These are phyloP conservation scores for Thaleichthys pacificus DNA, from an alignment of 2,797 vertebrate species.

Conservation along the genomic window DNA sequence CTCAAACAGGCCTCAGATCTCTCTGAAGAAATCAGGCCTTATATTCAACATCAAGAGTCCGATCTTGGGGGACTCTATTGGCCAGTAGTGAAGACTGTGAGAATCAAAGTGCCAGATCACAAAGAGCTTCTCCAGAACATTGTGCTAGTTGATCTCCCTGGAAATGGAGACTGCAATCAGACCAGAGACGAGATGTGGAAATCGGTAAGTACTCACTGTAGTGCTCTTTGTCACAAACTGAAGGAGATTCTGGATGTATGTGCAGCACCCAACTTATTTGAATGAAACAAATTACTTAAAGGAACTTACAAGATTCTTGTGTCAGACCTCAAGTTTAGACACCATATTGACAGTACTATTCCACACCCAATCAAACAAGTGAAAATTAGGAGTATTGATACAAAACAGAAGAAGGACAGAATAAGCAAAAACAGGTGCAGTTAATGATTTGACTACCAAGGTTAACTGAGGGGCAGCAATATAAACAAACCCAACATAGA, in stretches of 20 bases:
- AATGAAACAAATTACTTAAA: background rate
- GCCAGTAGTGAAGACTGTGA: conserved; percentile 67
- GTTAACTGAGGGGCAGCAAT: too few relatives aligned
- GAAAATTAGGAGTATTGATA: background rate
- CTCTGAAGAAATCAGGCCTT: conserved; percentile 20
- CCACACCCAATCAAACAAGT: background rate
- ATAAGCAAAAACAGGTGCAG: too few relatives aligned
- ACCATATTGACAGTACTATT: background rate
- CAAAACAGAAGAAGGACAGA: too few relatives aligned
- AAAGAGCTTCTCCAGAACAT: conserved; percentile 49
- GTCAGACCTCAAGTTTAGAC: background rate
- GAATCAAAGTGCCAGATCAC: conserved; percentile 46
- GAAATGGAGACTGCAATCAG: conserved; percentile 63
- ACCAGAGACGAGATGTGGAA: conserved; percentile 63
- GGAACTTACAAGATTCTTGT: background rate
- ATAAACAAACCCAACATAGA: too few relatives aligned
- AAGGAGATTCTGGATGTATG: background rate
- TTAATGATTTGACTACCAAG: too few relatives aligned
- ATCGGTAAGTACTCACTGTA: conserved; percentile 36
- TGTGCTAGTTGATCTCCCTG: conserved; percentile 64
- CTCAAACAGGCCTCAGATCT: conserved; percentile 43
- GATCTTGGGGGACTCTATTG: conserved; percentile 37
- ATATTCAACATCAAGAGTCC: conserved; percentile 9
- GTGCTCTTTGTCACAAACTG: too few relatives aligned
- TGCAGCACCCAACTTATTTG: background rate